A percentile compares a stretch with the other conserved stretches of the same genome.
These are phyloP conservation scores for Rhamphomyia laevipes DNA, from an alignment of 2,888 invertebrate genomes.

Conservation along the genomic window DNA sequence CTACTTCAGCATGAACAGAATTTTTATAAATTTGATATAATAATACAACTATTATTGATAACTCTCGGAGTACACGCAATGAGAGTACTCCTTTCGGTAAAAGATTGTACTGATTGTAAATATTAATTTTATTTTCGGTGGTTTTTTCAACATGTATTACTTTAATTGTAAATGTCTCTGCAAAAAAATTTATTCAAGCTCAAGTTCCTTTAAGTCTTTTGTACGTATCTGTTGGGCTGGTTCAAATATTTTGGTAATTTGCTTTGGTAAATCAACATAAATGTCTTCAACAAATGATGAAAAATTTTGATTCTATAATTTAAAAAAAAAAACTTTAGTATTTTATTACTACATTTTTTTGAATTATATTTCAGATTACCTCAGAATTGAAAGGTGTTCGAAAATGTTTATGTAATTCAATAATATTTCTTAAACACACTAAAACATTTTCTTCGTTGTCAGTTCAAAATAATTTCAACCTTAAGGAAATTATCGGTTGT, in stretches of 20 bases:
- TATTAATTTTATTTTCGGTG: slow-evolving; percentile 46
- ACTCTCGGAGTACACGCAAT: slow-evolving; percentile 89
- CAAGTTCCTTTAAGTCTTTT: slow-evolving; percentile 76
- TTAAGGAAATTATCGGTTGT: slow-evolving; percentile 72
- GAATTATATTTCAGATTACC: slow-evolving; percentile 46
- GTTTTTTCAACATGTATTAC: slow-evolving; percentile 80
- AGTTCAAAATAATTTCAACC: slow-evolving; percentile 82
- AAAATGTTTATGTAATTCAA: slow-evolving; percentile 93
- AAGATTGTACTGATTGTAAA: slow-evolving; percentile 71
- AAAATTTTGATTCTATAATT: slow-evolving; percentile 76
- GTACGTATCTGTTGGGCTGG: slow-evolving; percentile 73
- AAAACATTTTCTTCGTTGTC: slow-evolving; percentile 99
- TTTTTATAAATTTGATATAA: slow-evolving; percentile 97
- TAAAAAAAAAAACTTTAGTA: background rate
- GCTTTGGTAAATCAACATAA: slow-evolving; percentile 83
- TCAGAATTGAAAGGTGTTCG: slow-evolving; percentile 81
- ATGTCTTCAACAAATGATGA: slow-evolving; percentile 88
- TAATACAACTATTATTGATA: slow-evolving; percentile 93
- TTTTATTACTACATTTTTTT: background rate
- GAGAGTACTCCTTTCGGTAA: slow-evolving; percentile 89
- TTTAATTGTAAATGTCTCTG: slow-evolving; percentile 86
- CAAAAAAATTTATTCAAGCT: slow-evolving; percentile 73
- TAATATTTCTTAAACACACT: slow-evolving; percentile 89
- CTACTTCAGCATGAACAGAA: slow-evolving; percentile 88
- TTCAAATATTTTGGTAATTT: slow-evolving; percentile 88